A percentile compares a stretch with the other conserved stretches of the same genome.
Conservation (phyloP, 2,888 invertebrate species). For the Folsomia candida region DNA sequence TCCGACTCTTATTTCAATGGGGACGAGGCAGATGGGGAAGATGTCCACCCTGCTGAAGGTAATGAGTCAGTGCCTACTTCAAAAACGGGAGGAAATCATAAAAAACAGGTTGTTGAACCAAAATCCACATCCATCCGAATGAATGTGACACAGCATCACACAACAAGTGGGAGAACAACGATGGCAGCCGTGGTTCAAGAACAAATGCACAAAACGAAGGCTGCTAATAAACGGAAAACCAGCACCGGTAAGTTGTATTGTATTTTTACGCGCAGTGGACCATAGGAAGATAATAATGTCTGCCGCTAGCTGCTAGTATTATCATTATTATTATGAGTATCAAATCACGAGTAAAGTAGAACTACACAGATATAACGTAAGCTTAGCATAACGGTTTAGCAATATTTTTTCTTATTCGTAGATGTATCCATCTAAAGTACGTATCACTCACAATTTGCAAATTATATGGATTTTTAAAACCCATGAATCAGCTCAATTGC, state of each 20-base stretch:
- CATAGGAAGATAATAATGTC: background rate
- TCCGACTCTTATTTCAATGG: slow-evolving; percentile 25
- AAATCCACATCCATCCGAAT: background rate
- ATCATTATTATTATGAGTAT: background rate
- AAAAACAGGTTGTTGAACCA: slow-evolving; percentile 1
- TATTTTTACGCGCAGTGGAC: background rate
- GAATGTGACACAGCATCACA: background rate
- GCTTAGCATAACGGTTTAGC: background rate
- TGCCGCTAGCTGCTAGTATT: background rate
- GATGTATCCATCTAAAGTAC: too few species aligned
- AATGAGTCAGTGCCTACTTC: background rate
- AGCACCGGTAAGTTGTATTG: background rate
- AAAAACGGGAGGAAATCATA: slow-evolving; percentile 9
- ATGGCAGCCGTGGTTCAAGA: background rate
- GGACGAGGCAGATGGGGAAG: background rate
- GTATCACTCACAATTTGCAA: too few species aligned
- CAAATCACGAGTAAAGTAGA: background rate
- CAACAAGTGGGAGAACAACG: background rate
- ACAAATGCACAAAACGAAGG: slow-evolving; percentile 2
- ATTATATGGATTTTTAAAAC: background rate
- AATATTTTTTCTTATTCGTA: background rate
- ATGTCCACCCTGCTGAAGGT: background rate
- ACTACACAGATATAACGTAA: background rate
- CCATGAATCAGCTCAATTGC: too few species aligned
- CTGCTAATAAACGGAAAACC: background rate